These are phyloP conservation scores for Ecdyonurus torrentis DNA, from an alignment of 2,888 invertebrate species.

Conservation along the genomic window DNA sequence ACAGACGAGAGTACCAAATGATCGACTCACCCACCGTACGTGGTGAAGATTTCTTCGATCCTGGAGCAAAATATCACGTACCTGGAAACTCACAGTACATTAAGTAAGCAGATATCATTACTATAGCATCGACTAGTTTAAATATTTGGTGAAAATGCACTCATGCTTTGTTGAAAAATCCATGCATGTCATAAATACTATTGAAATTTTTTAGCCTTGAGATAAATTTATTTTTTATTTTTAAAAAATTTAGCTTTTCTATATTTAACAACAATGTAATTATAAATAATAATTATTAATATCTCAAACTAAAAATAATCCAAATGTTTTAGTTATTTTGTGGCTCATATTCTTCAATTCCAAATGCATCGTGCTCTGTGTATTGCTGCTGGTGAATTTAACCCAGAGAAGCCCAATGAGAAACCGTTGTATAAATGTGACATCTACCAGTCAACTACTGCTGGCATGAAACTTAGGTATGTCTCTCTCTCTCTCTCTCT, in stretches of 20 bases:
- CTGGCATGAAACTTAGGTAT: constrained; percentile 12
- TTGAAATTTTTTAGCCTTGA: neutral
- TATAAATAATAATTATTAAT: too few species aligned
- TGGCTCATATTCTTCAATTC: constrained; percentile 46
- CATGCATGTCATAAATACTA: neutral
- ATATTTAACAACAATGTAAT: too few species aligned
- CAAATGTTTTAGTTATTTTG: constrained; percentile 29
- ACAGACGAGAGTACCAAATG: constrained; percentile 19
- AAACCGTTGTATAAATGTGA: constrained; percentile 30
- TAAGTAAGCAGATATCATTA: constrained; percentile 15
- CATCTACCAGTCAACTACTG: constrained; percentile 25
- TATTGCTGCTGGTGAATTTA: constrained; percentile 29
- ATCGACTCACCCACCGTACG: constrained; percentile 21
- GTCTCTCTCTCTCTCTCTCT: constrained; percentile 8
- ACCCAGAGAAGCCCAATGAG: constrained; percentile 8
- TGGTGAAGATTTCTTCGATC: constrained; percentile 26
- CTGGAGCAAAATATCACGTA: constrained; percentile 30
- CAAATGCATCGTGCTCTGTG: constrained; percentile 59
- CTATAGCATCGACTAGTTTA: too few species aligned
- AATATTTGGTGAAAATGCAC: too few species aligned
- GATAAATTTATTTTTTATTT: neutral
- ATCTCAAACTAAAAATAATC: neutral
- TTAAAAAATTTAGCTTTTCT: too few species aligned
- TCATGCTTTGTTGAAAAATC: too few species aligned
- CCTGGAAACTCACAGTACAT: constrained; percentile 23